Evolutionary conservation across 2,797 vertebrate species (phyloP).

Genomic region (Gephyroberyx darwinii): DNA sequence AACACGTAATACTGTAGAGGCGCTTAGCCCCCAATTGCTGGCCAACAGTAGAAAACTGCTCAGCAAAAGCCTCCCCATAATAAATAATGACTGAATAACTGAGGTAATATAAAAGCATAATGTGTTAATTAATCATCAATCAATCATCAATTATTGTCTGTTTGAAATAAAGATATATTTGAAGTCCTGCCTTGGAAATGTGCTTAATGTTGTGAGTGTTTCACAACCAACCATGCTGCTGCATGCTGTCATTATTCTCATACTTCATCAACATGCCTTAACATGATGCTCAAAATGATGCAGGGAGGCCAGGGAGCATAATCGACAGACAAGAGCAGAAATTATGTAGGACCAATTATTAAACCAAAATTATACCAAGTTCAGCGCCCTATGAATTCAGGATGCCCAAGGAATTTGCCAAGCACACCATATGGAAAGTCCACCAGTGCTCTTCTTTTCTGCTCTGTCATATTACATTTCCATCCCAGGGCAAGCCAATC

Average conservation of each 20-base stretch:
- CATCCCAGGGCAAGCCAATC: conserved; percentile 50
- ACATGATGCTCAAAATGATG: conserved; percentile 11
- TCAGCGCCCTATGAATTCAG: conserved; percentile 10
- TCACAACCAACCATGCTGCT: neutral
- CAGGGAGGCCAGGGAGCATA: neutral
- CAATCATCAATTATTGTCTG: neutral
- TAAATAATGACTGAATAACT: too few species aligned
- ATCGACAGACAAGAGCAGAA: neutral
- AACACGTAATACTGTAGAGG: too few species aligned
- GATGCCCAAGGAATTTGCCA: conserved; percentile 36
- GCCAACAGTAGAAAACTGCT: too few species aligned
- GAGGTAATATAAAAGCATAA: too few species aligned
- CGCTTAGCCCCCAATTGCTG: too few species aligned
- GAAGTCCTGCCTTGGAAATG: neutral
- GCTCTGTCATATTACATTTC: conserved; percentile 66
- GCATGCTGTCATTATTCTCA: neutral
- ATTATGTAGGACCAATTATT: conserved; percentile 33
- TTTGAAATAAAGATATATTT: neutral
- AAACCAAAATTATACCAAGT: conserved; percentile 35
- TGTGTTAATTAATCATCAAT: too few species aligned
- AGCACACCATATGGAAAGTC: conserved; percentile 35
- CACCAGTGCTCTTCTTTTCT: conserved; percentile 36
- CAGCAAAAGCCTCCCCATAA: too few species aligned
- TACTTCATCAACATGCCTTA: neutral
- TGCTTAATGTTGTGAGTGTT: neutral